These are phyloP conservation scores for Furcula furcula DNA, from an alignment of 2,888 invertebrate genomes.

Conservation along the genomic window DNA sequence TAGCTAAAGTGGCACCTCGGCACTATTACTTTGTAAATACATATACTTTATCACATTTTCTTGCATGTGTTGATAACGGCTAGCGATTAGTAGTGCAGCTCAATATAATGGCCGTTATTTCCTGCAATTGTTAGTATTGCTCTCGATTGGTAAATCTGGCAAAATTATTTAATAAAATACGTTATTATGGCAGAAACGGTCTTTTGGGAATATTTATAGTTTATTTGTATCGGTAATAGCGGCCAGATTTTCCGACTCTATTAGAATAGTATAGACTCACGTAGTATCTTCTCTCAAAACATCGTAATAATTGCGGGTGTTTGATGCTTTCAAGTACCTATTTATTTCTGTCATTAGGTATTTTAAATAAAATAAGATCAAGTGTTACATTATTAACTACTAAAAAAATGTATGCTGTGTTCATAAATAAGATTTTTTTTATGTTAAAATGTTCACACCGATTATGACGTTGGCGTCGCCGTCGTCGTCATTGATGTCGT, in stretches of 20 bases:
- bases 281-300: slow-evolving; percentile 27
- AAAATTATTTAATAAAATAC: slow-evolving; percentile 61
- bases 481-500: slow-evolving; percentile 30
- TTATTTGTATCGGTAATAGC: slow-evolving; percentile 64
- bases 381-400: no score
- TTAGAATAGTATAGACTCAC: slow-evolving; percentile 44
- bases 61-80: slow-evolving; percentile 70
- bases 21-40: slow-evolving; percentile 46
- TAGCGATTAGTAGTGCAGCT: slow-evolving; percentile 59
- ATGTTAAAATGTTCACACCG: not conserved
- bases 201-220: slow-evolving; percentile 56
- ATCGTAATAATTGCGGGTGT: slow-evolving; percentile 10
- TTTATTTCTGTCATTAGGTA: not conserved
- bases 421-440: no score
- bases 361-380: no score
- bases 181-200: slow-evolving; percentile 43
- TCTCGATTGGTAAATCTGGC: slow-evolving; percentile 73
- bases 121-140: slow-evolving; percentile 51
- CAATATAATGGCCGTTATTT: slow-evolving; percentile 74
- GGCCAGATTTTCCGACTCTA: slow-evolving; percentile 58
- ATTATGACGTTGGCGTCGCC: no score
- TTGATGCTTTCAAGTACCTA: slow-evolving; percentile 8
- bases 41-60: slow-evolving; percentile 42
- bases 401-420: no score
- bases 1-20: slow-evolving; percentile 65